A percentile compares a stretch with the other conserved stretches of the same genome.
Conservation (phyloP, 2,888 invertebrate genomes). For the Brachyopa scutellaris region DNA sequence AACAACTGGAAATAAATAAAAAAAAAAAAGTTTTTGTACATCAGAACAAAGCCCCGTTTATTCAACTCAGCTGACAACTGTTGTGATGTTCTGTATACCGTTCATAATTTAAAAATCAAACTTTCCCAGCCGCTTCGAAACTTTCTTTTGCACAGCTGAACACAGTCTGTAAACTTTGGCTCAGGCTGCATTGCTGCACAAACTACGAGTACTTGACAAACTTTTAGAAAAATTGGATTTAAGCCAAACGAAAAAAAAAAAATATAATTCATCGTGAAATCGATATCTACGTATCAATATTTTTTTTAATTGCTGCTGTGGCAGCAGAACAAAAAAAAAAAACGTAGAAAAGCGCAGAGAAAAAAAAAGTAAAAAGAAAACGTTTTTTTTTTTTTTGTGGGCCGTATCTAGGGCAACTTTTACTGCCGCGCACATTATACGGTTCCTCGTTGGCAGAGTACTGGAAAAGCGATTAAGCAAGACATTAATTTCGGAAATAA, state of each 20-base stretch:
- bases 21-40: not conserved
- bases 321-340: slow-evolving; percentile 24
- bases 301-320: slow-evolving; percentile 42
- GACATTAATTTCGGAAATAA: slow-evolving; percentile 64
- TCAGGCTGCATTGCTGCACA: slow-evolving; percentile 5
- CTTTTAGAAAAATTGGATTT: slow-evolving; percentile 33
- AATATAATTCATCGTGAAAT: slow-evolving; percentile 48
- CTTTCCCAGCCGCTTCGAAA: slow-evolving; percentile 20
- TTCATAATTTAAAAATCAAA: not conserved
- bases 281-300: slow-evolving; percentile 56
- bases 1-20: not conserved
- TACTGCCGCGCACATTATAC: slow-evolving; percentile 53
- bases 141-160: slow-evolving; percentile 1
- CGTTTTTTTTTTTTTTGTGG: slow-evolving; percentile 47
- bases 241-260: slow-evolving; percentile 34
- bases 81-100: not conserved
- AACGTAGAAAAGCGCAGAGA: not conserved
- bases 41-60: slow-evolving; percentile 22
- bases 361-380: slow-evolving; percentile 13
- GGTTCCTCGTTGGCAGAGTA: slow-evolving; percentile 54
- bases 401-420: slow-evolving; percentile 70
- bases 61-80: slow-evolving; percentile 24
- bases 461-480: slow-evolving; percentile 71
- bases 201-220: slow-evolving; percentile 36
- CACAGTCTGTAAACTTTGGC: slow-evolving; percentile 33